Evolutionary conservation across 2,888 invertebrate species (phyloP).

Genomic region (Steinernema hermaphroditum): DNA sequence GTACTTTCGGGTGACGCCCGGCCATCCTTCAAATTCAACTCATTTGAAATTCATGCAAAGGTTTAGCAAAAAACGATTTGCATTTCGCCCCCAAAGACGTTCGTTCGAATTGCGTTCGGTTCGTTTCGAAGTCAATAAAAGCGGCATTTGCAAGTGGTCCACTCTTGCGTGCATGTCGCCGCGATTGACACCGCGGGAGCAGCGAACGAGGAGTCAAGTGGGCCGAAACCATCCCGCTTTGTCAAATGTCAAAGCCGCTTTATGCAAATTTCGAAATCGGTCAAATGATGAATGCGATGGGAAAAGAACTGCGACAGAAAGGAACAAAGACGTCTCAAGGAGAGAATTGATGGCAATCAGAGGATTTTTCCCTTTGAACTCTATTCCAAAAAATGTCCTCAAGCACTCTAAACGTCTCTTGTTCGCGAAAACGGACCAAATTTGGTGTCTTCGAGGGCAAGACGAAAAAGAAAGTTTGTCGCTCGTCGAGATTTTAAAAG

Average conservation of each 20-base stretch:
- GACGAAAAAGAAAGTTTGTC: no score
- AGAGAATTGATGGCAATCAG: background rate
- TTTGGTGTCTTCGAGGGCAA: no score
- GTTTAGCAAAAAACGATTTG: conserved; percentile 4
- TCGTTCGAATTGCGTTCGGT: background rate
- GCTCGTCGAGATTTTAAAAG: no score
- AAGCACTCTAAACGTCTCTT: background rate
- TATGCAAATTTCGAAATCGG: conserved; percentile 29
- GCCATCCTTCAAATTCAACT: background rate
- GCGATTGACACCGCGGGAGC: conserved; percentile 12
- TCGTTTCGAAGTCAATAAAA: conserved; percentile 15
- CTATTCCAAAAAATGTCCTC: background rate
- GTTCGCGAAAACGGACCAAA: no score
- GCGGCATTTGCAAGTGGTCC: background rate
- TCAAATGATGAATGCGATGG: conserved; percentile 7
- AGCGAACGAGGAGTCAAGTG: background rate
- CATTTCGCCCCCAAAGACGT: background rate
- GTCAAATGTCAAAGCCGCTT: conserved; percentile 3
- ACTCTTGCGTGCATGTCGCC: background rate
- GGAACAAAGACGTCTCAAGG: conserved; percentile 8
- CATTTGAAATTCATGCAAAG: conserved; percentile 14
- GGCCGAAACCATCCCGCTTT: background rate
- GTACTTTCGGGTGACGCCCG: background rate
- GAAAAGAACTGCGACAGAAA: background rate
- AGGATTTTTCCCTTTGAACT: background rate